Evolutionary conservation across 2,113 vertebrate species (phyloP).

Genomic region (Strix uralensis): DNA sequence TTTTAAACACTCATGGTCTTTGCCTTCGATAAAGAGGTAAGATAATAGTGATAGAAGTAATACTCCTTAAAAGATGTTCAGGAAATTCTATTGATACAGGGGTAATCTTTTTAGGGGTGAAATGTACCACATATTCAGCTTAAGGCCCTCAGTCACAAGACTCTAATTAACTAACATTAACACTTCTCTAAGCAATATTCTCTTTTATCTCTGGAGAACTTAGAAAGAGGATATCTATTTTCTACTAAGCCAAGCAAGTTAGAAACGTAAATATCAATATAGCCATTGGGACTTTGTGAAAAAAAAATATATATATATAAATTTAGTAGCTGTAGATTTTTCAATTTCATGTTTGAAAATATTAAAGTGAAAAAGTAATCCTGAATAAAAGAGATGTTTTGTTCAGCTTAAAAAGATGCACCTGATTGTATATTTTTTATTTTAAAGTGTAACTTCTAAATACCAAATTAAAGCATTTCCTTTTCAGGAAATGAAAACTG

Average conservation of each 20-base stretch:
- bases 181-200: neutral
- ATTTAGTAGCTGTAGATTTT: neutral
- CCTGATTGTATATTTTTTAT: neutral
- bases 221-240: neutral
- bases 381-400: neutral
- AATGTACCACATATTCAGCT: neutral
- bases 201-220: neutral
- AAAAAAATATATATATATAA: too few relatives aligned
- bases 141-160: neutral
- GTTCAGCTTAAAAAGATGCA: neutral
- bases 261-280: neutral
- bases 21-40: neutral
- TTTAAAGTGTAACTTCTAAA: neutral
- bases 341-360: neutral
- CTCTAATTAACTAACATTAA: neutral
- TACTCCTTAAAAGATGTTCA: slow-evolving; percentile 23
- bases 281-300: neutral
- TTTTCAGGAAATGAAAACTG: neutral
- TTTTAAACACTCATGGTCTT: slow-evolving; percentile 43
- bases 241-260: neutral
- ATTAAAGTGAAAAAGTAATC: neutral
- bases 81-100: slow-evolving; percentile 9
- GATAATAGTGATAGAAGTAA: neutral
- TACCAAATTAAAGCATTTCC: neutral
- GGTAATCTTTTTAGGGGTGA: neutral